phyloP scores from a whole-genome alignment of 1,140 invertebrate genomes.

The Diorhabda elongata region DNA sequence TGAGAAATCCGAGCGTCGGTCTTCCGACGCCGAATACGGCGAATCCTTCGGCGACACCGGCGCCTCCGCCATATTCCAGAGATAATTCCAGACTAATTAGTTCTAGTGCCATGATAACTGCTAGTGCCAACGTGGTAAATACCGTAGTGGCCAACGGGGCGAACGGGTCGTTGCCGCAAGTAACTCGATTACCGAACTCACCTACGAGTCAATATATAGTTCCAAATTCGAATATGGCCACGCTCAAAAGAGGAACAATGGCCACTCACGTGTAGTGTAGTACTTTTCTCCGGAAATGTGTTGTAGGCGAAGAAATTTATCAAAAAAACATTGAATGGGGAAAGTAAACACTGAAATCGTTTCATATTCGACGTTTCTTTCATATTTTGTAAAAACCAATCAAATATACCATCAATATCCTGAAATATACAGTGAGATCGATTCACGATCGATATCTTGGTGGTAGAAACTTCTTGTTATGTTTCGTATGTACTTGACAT shows the following conservation, averaged over 20 bases:
- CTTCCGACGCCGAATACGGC: conserved; percentile 58
- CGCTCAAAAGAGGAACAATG: conserved; percentile 57
- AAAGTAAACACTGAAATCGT: not conserved
- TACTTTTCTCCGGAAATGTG: not conserved
- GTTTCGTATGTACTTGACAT: too few relatives aligned
- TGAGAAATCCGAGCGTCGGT: conserved; percentile 57
- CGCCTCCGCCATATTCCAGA: conserved; percentile 64
- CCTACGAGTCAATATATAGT: conserved; percentile 53
- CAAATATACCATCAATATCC: too few relatives aligned
- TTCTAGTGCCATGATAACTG: conserved; percentile 40
- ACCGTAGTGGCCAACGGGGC: conserved; percentile 41
- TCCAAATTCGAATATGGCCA: conserved; percentile 47
- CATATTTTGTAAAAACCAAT: too few relatives aligned
- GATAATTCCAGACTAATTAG: conserved; percentile 41
- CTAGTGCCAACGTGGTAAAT: conserved; percentile 42
- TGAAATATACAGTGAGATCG: too few relatives aligned
- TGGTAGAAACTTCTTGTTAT: too few relatives aligned
- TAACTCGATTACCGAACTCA: conserved; percentile 49
- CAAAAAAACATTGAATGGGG: not conserved
- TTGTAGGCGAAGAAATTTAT: not conserved
- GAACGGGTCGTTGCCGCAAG: conserved; percentile 52
- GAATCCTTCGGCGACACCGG: conserved; percentile 71
- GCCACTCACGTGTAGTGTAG: conserved; percentile 57
- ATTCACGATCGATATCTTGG: too few relatives aligned
- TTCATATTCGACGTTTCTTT: too few relatives aligned